Conservation (phyloP, 2,113 vertebrate species). For the Cochlearius cochlearius region DNA sequence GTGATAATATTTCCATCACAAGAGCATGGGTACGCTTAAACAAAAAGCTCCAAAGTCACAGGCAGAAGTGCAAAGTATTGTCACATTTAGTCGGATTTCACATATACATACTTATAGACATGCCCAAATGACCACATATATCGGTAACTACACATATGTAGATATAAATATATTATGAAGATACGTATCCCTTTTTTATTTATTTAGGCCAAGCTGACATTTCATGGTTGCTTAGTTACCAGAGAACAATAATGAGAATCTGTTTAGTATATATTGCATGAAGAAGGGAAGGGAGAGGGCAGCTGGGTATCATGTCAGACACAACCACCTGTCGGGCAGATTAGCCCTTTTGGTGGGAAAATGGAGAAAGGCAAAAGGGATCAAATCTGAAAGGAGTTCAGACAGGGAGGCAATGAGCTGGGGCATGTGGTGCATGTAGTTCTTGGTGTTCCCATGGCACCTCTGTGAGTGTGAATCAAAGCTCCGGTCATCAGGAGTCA, state of each 20-base stretch:
- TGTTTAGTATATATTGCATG: conserved; percentile 33
- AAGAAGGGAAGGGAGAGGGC: not conserved
- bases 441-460: not conserved
- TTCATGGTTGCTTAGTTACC: conserved; percentile 64
- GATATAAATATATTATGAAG: conserved; percentile 13
- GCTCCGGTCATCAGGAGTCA: not conserved
- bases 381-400: not conserved
- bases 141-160: not conserved
- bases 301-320: not conserved
- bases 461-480: not conserved
- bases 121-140: not conserved
- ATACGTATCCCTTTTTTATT: conserved; percentile 48
- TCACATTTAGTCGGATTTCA: not conserved
- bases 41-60: conserved; percentile 1
- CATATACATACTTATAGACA: not conserved
- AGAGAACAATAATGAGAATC: conserved; percentile 64
- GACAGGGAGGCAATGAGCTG: not conserved
- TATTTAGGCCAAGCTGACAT: conserved; percentile 63
- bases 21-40: not conserved
- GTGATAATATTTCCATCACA: not conserved
- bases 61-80: not conserved
- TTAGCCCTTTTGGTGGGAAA: conserved; percentile 6
- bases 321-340: not conserved
- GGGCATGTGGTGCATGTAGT: not conserved
- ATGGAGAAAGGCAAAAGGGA: not conserved